These are phyloP conservation scores for Erythrocebus patas DNA, from an alignment of 2,113 vertebrate genomes.

Conservation along the genomic window DNA sequence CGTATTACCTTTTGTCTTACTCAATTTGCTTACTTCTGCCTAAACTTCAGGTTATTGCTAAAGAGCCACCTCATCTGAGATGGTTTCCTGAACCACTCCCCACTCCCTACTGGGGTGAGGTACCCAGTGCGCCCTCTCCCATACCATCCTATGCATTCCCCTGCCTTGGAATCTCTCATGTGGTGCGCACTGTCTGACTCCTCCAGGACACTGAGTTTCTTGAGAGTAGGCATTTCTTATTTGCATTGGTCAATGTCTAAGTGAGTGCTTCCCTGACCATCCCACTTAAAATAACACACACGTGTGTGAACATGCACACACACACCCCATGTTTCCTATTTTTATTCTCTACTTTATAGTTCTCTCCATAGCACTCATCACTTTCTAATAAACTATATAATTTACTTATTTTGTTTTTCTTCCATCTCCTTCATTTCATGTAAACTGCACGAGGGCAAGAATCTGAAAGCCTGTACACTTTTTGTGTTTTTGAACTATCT, in stretches of 20 bases:
- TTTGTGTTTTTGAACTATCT: background rate
- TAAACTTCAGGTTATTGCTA: background rate
- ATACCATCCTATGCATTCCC: background rate
- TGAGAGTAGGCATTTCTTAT: background rate
- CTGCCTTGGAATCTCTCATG: background rate
- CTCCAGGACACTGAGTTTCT: background rate
- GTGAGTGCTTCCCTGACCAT: background rate
- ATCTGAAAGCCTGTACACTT: background rate
- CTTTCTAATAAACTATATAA: background rate
- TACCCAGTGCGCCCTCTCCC: rapidly evolving
- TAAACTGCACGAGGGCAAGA: background rate
- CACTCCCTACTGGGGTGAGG: background rate
- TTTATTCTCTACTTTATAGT: background rate
- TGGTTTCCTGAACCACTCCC: background rate
- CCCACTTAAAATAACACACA: background rate
- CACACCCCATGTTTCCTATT: background rate
- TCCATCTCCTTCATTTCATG: background rate
- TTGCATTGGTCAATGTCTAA: background rate
- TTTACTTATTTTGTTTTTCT: background rate
- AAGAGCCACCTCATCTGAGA: background rate
- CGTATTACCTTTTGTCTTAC: background rate
- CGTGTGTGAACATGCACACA: background rate
- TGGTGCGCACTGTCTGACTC: background rate
- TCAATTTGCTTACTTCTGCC: background rate
- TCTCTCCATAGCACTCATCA: background rate